These are phyloP conservation scores for Gambusia holbrooki DNA, from an alignment of 2,113 vertebrate genomes.

Conservation along the genomic window DNA sequence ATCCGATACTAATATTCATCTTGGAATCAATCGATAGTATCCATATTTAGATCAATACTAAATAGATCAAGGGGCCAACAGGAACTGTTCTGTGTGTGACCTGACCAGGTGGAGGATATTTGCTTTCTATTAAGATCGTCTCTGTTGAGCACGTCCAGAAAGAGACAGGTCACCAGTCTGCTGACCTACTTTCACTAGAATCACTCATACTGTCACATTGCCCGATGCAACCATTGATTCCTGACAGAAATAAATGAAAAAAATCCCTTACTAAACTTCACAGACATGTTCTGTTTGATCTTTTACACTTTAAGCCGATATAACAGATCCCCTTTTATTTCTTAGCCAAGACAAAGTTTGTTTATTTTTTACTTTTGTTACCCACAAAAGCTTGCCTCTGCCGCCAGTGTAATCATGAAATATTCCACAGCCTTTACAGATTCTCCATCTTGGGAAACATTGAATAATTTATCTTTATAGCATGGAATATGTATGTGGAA, in stretches of 20 bases:
- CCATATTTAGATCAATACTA: too few relatives aligned
- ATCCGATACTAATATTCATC: too few relatives aligned
- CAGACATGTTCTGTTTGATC: neutral
- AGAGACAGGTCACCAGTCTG: neutral
- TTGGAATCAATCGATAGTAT: too few relatives aligned
- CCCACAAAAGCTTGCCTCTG: constrained; percentile 12
- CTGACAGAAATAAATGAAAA: neutral
- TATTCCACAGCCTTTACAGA: constrained; percentile 35
- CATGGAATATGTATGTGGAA: too few relatives aligned
- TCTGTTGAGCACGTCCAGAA: neutral
- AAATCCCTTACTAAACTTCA: neutral
- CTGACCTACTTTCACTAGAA: neutral
- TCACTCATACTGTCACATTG: neutral
- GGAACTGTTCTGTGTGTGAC: neutral
- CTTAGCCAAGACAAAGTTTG: neutral
- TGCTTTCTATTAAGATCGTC: neutral
- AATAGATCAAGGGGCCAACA: neutral
- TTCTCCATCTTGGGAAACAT: constrained; percentile 12
- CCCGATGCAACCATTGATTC: neutral
- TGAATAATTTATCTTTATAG: constrained; percentile 43
- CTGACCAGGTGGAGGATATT: neutral
- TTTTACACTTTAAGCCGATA: neutral
- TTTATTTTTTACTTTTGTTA: constrained; percentile 6
- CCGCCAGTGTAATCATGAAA: constrained; percentile 32
- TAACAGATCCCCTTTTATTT: too few relatives aligned